phyloP scores from a whole-genome alignment of 1,140 invertebrate genomes.

The Berghia stephanieae region DNA sequence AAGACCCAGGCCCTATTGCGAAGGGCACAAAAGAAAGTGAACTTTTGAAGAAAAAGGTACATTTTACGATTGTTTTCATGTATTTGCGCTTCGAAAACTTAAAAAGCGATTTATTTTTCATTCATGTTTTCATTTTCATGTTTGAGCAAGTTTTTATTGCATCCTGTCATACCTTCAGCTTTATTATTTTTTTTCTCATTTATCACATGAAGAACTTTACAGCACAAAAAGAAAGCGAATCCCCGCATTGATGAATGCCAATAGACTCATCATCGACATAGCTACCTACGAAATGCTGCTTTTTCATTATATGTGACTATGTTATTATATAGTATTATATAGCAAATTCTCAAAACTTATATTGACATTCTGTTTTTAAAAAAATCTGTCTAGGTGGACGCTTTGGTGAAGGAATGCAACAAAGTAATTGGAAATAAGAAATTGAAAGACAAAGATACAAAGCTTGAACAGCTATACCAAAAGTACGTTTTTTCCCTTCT shows the following conservation, averaged over 20 bases:
- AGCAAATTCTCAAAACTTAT: too few relatives aligned
- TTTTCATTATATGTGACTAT: neutral
- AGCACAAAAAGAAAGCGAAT: neutral
- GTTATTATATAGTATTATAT: neutral
- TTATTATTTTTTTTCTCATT: neutral
- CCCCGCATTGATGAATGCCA: neutral
- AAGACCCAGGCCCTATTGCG: slow-evolving; percentile 50
- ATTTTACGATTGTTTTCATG: neutral
- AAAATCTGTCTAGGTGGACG: slow-evolving; percentile 44
- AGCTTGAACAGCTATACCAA: slow-evolving; percentile 50
- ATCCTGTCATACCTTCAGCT: neutral
- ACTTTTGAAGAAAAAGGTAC: slow-evolving; percentile 49
- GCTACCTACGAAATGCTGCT: neutral
- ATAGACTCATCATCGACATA: neutral
- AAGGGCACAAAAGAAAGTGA: slow-evolving; percentile 54
- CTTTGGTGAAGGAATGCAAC: slow-evolving; percentile 49
- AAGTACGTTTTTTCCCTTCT: slow-evolving; percentile 50
- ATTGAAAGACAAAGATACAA: slow-evolving; percentile 50
- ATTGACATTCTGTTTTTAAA: neutral
- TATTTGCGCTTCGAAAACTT: neutral
- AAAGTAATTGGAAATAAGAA: slow-evolving; percentile 46
- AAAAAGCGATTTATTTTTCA: too few relatives aligned
- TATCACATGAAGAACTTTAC: neutral
- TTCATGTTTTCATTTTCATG: neutral
- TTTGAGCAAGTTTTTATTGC: neutral